Evolutionary conservation across 2,113 vertebrate genomes (phyloP).

Genomic region (Beaufortia kweichowensis): DNA sequence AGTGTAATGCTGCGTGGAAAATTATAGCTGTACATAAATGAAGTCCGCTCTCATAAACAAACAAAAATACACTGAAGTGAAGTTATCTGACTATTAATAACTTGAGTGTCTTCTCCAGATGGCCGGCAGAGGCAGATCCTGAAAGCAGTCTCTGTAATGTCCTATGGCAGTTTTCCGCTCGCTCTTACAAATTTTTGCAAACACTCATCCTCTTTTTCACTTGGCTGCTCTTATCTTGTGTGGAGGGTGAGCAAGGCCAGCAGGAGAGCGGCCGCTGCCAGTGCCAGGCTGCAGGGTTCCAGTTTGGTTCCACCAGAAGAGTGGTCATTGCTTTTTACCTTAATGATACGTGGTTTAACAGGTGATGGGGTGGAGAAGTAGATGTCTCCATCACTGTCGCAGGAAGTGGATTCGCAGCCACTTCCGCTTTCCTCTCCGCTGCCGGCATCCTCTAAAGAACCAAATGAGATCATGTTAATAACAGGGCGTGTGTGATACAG

Average conservation of each 20-base stretch:
- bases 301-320: conserved; percentile 44
- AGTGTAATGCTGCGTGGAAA: conserved; percentile 56
- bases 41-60: conserved; percentile 60
- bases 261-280: conserved; percentile 62
- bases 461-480: not conserved
- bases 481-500: not conserved
- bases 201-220: conserved; percentile 44
- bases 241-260: conserved; percentile 67
- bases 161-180: conserved; percentile 21
- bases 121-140: conserved; percentile 69
- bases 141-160: conserved; percentile 70
- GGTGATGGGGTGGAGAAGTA: conserved; percentile 80
- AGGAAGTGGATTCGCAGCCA: conserved; percentile 82
- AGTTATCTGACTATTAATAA: conserved; percentile 75
- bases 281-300: conserved; percentile 55
- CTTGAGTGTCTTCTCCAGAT: conserved; percentile 62
- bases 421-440: conserved; percentile 91
- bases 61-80: conserved; percentile 63
- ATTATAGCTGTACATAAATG: conserved; percentile 65
- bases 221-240: conserved; percentile 67
- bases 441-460: conserved; percentile 76
- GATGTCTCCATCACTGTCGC: conserved; percentile 72
- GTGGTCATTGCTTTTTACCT: conserved; percentile 14
- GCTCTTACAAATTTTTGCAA: conserved; percentile 44
- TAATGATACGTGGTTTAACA: conserved; percentile 42